Base-by-base conservation (phyloP, 2,113 vertebrate genomes). In the Osmerus eperlanus region DNA sequence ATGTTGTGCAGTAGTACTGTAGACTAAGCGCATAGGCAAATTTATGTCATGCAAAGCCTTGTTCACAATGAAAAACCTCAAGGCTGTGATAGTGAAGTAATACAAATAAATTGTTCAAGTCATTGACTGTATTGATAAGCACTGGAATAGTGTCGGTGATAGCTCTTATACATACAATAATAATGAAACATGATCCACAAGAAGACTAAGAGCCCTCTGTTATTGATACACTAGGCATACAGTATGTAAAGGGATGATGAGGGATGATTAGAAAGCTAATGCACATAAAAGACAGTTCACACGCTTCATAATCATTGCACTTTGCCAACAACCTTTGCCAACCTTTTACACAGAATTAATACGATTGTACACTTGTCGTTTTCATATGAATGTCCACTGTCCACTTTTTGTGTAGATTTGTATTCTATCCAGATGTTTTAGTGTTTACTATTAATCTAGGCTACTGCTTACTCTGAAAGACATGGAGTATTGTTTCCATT, bases 111-210 rank as follows among this genome's bases (percentile, higher is more conserved):
- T 18, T 32, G 63, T 65, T 77, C 74, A 79, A 81, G 78, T 80
- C 62, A 74, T 67, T 71, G 52, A 80, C 70, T 71, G 12, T 70
- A 65, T 77, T 72, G 75, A 76, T 75, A 67, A 71, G 77, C 85
- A 77, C 76, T 61, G 78, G 71, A 67, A 73, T 65, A 14, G 32
- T 65, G 25, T 7, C 28, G 11, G 58, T 56, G 71, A 78, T 83
- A 83, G 82, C 85, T 87, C 81, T 83, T 82, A 73, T 83, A 77
- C 78, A 70, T 87, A 85, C 67, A 84, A 84, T 84, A 83, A 79
- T 79, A 79, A 82, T 47, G 41, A 81, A 85, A 84, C 75, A 74
- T 78, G 82, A 84, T 81, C 79, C 81, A 3, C 74, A 75, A 77
- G 82, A 77, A 84, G 81, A 83, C 80, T 75, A 77, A 1, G 18